phyloP scores from a whole-genome alignment of 2,888 invertebrate species.

The Laspeyria flexula region DNA sequence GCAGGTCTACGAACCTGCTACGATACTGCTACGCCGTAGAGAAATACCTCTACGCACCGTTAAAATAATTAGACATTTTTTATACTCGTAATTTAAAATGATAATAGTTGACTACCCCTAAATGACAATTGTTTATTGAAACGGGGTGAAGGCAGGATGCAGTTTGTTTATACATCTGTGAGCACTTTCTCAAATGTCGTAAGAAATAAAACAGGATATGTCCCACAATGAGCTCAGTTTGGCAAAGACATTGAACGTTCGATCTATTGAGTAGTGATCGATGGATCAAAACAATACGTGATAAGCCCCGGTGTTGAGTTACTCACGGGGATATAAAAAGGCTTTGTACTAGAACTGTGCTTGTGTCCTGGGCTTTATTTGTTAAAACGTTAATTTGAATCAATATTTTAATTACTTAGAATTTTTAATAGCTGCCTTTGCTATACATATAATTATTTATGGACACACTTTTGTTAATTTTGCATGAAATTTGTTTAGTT shows the following conservation, averaged over 20 bases:
- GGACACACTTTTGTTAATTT: too few relatives aligned
- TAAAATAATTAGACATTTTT: too few relatives aligned
- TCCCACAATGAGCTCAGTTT: slow-evolving; percentile 27
- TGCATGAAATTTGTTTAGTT: too few relatives aligned
- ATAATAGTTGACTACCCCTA: slow-evolving; percentile 3
- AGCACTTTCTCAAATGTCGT: slow-evolving; percentile 30
- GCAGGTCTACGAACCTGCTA: slow-evolving; percentile 42
- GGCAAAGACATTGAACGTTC: slow-evolving; percentile 21
- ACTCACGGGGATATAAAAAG: slow-evolving; percentile 9
- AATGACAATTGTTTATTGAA: not conserved
- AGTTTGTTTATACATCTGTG: slow-evolving; percentile 26
- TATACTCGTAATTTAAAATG: too few relatives aligned
- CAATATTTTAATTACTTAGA: too few relatives aligned
- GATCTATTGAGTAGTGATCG: slow-evolving; percentile 37
- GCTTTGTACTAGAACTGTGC: too few relatives aligned
- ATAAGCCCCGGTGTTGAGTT: slow-evolving; percentile 51
- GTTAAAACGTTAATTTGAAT: too few relatives aligned
- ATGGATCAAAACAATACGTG: slow-evolving; percentile 58
- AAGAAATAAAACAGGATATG: slow-evolving; percentile 34
- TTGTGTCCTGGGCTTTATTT: too few relatives aligned
- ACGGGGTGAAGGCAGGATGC: slow-evolving; percentile 15
- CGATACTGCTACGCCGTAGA: slow-evolving; percentile 17
- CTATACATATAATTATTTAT: too few relatives aligned
- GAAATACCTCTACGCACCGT: slow-evolving; percentile 2
- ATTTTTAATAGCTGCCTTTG: too few relatives aligned